Base-by-base conservation (phyloP, 2,797 vertebrate genomes). In the Emys orbicularis region DNA sequence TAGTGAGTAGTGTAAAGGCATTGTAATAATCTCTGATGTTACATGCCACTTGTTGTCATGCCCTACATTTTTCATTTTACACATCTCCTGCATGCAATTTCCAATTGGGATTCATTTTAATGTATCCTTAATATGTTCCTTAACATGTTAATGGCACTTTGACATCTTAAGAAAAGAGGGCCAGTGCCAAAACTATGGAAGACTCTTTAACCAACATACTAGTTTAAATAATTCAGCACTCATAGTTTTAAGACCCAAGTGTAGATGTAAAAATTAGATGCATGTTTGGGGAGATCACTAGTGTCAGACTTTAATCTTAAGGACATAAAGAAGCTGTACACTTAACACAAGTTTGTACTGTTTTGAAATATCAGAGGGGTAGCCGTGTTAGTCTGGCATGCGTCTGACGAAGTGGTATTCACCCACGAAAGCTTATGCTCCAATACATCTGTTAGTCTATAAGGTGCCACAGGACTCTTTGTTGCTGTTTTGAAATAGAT, bases 401-500 rank as follows among this genome's bases (percentile, higher is more conserved):
- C 2, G 8, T 44, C 44, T 44, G 44, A 44, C 44, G 44, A 44
- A 44, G 44, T 44, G 44, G 44, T 8, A 44, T 44, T 44, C 44
- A 44, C 44, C 44, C 44, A 44, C 44, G 44, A 44, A 44, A 44
- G 44, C 44, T 44, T 44, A 44, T 44, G 44, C 44, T 44, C 44
- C 44, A 44, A 44, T 44, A 44, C 44, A 44, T 44, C 44, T 44
- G 44, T 44, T 44, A 44, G 44, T 44, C 44, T 44, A 44, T 44
- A 44, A 44, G 44, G 44, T 44, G 44, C 44, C 44, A 44, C 44
- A 44, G 44, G 44, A 44, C 44, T 44, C 44, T 44, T 44, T 44
- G 44, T 44, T 44, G 7, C 49, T 85, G 6, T 72, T 93, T 88
- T 86, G 90, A 95, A 97, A 96, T 57, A 91, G 25, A 88, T 96